Percentiles rank a stretch among this genome's conserved stretches.
Evolutionary conservation across 2,797 vertebrate species (phyloP).

Genomic region (Gymnopithys bicolor): DNA sequence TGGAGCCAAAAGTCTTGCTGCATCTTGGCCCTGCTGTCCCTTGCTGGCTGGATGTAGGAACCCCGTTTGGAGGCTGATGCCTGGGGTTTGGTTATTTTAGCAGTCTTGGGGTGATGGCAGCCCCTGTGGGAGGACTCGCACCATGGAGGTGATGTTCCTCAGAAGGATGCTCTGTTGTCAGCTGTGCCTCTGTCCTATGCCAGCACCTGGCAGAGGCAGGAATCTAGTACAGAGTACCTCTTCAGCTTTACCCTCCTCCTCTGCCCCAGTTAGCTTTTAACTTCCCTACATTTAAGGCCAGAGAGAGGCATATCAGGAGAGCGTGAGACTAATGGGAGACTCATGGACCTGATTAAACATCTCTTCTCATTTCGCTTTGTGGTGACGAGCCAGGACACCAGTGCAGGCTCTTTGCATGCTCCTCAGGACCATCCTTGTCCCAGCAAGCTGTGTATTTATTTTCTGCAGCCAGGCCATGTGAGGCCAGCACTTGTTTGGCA

Average conservation of each 20-base stretch:
- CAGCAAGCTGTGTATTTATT: background rate
- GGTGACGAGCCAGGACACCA: fast-evolving
- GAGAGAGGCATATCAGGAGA: background rate
- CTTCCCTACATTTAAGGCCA: background rate
- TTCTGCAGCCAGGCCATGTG: background rate
- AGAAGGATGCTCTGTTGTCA: background rate
- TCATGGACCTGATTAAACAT: background rate
- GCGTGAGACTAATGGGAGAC: background rate
- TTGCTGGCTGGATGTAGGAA: background rate
- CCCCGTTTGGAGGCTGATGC: background rate
- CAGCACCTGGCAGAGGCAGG: background rate
- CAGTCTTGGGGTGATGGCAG: background rate
- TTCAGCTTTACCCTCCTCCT: background rate
- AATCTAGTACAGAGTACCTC: background rate
- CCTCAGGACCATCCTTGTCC: background rate
- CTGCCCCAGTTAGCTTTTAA: background rate
- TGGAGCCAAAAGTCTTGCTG: background rate
- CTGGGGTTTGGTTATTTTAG: background rate
- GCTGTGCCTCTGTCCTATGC: background rate
- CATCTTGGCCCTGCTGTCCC: background rate
- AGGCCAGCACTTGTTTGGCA: conserved; percentile 49
- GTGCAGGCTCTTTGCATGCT: background rate
- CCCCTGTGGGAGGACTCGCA: fast-evolving
- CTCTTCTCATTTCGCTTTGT: background rate
- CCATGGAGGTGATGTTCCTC: background rate